Evolutionary conservation across 2,113 vertebrate genomes (phyloP).

Genomic region (Rousettus leschenaultii): DNA sequence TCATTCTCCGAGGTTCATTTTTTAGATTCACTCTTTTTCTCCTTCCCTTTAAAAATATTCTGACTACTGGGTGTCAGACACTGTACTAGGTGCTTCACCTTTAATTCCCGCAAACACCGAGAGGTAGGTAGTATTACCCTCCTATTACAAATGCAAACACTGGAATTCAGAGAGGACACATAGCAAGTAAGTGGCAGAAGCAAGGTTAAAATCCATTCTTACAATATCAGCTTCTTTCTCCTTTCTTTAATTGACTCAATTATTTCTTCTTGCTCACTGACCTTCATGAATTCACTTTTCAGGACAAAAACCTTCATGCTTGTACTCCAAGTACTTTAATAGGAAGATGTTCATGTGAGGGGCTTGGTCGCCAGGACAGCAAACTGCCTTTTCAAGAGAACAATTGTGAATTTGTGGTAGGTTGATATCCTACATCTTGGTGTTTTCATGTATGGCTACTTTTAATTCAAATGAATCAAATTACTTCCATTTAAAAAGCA

Average conservation of each 20-base stretch:
- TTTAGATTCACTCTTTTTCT: not conserved
- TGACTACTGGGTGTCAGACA: not conserved
- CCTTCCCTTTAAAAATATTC: not conserved
- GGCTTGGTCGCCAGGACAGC: conserved; percentile 78
- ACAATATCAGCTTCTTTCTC: not conserved
- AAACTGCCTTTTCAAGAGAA: conserved; percentile 87
- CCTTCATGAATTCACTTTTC: conserved; percentile 41
- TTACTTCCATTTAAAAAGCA: not conserved
- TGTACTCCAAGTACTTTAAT: not conserved
- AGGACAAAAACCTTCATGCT: conserved; percentile 75
- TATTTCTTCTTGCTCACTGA: not conserved
- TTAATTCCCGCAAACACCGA: not conserved
- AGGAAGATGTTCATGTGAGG: conserved; percentile 72
- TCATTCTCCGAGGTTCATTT: not conserved
- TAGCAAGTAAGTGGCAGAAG: not conserved
- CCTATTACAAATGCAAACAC: not conserved
- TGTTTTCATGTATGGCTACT: not conserved
- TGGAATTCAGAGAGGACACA: not conserved
- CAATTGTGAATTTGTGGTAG: conserved; percentile 84
- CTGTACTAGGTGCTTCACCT: not conserved
- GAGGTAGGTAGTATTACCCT: not conserved
- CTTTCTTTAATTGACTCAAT: conserved; percentile 20
- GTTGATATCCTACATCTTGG: conserved; percentile 32
- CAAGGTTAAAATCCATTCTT: conserved; percentile 11
- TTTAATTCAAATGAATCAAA: conserved; percentile 16